Base-by-base conservation (phyloP, 1,140 invertebrate genomes). In the Chionoecetes opilio region DNA sequence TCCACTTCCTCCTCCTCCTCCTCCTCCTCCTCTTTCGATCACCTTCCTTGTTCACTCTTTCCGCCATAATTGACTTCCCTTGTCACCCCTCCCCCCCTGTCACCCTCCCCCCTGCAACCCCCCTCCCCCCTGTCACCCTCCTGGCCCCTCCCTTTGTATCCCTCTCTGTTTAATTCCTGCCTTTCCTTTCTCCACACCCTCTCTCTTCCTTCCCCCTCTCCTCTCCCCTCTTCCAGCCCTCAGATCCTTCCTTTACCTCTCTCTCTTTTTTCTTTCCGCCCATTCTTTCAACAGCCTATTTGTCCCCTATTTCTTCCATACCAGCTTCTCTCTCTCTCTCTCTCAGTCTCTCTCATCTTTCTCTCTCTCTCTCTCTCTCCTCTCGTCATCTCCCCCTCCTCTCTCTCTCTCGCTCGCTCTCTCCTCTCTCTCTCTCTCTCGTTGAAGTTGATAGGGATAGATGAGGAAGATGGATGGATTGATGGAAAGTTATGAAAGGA, bases 281-380 rank as follows among this genome's bases (percentile, higher is more conserved):
- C 32, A 6, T 46, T 41, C 53, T 38, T 53, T 34, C 29, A 3
- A 29, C 26, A n/a, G 26, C 46, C 21, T 53, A 0, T 21, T 41
- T 3, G 26, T n/a, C 21, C n/a, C 21, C n/a, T 26, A n/a, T 75
- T 75, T 17, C 63, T 75, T 41, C 38, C 32, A 29, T n/a, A 38
- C 34, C 38, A 3, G 21, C 29, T 88, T 8, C 31, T n/a, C 8
- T 75, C 6, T 75, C 1, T 75, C 11, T 53, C 46, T 9, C 46
- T 9, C 46, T 53, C 46, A 2, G 21, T n/a, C 63, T n/a, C 63
- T 75, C 63, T 75, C 21, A 8, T 75, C 63, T n/a, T 21, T 75
- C 63, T n/a, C 63, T 75, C 63, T n/a, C 63, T 75, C n/a, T 75
- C 63, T 75, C 63, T 75, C 86, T 88, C 21, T 89, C 37, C 41